Percentiles rank a stretch among this genome's conserved stretches.
Evolutionary conservation across 2,888 invertebrate genomes (phyloP).

Genomic region (Rugalucina vietnamica): DNA sequence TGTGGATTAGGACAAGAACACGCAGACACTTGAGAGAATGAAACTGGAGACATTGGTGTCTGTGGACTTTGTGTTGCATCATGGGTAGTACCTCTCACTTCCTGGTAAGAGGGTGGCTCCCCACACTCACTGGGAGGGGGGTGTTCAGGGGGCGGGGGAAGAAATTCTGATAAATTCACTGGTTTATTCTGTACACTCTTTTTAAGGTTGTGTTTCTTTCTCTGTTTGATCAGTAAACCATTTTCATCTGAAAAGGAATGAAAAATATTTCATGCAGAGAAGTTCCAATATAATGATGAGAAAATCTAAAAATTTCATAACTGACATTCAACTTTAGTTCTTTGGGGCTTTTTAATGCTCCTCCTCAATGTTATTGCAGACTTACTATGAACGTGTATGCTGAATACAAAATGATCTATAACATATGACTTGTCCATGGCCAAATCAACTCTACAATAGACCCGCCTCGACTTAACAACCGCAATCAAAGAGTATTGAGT

Average conservation of each 20-base stretch:
- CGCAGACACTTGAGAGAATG: conserved; percentile 77
- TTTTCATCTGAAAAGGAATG: conserved; percentile 78
- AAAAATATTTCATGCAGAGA: too few relatives aligned
- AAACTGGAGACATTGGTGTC: conserved; percentile 77
- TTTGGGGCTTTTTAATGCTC: too few relatives aligned
- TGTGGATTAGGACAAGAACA: conserved; percentile 79
- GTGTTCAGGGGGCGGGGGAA: conserved; percentile 84
- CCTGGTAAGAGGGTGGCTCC: conserved; percentile 61
- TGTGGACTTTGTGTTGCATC: conserved; percentile 54
- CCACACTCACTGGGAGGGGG: conserved; percentile 83
- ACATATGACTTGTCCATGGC: too few relatives aligned
- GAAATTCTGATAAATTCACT: conserved; percentile 82
- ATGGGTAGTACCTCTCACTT: conserved; percentile 56
- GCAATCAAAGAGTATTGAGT: too few relatives aligned
- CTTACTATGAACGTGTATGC: too few relatives aligned
- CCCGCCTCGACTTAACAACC: too few relatives aligned
- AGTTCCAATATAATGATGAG: too few relatives aligned
- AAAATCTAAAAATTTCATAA: too few relatives aligned
- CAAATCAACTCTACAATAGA: too few relatives aligned
- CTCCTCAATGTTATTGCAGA: too few relatives aligned
- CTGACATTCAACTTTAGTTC: too few relatives aligned
- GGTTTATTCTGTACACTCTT: conserved; percentile 72
- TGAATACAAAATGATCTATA: too few relatives aligned
- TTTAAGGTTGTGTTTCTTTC: conserved; percentile 57
- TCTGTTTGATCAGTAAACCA: conserved; percentile 75